A percentile compares a stretch with the other conserved stretches of the same genome.
phyloP scores from a whole-genome alignment of 2,797 vertebrate genomes.

The Spinus pinus region DNA sequence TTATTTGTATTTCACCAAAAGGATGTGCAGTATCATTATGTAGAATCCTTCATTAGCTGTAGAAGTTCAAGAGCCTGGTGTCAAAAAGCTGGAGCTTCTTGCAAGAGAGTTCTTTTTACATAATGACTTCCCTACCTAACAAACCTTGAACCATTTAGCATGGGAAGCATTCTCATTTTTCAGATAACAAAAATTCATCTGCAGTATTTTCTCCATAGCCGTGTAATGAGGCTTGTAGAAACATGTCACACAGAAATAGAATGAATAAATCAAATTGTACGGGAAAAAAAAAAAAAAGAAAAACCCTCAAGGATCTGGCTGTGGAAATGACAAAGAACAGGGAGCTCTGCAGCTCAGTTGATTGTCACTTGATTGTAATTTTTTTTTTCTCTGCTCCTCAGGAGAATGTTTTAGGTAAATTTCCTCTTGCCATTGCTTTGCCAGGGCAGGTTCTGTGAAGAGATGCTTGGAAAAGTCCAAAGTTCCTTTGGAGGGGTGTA shows the following conservation, averaged over 20 bases:
- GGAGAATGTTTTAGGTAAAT: not conserved
- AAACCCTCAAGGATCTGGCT: not conserved
- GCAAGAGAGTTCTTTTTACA: not conserved
- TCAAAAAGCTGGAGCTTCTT: not conserved
- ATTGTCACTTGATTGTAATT: not conserved
- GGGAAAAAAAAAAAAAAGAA: not conserved
- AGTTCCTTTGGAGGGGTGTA: not conserved
- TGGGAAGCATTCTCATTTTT: conserved; percentile 26
- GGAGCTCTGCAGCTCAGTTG: not conserved
- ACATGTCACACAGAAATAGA: conserved; percentile 12
- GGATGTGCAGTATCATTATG: not conserved
- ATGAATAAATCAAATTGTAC: conserved; percentile 31
- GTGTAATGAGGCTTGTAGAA: conserved; percentile 48
- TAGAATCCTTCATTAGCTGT: not conserved
- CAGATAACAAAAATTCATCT: conserved; percentile 32
- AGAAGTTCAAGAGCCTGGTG: not conserved
- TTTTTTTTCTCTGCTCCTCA: not conserved
- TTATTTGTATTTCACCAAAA: not conserved
- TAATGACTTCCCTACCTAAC: conserved; percentile 11
- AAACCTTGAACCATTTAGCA: conserved; percentile 28
- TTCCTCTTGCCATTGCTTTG: not conserved
- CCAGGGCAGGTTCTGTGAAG: not conserved
- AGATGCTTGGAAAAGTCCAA: not conserved
- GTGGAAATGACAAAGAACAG: not conserved
- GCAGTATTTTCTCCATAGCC: not conserved